Evolutionary conservation across 2,888 invertebrate genomes (phyloP).

Genomic region (Druceiella hillmani): DNA sequence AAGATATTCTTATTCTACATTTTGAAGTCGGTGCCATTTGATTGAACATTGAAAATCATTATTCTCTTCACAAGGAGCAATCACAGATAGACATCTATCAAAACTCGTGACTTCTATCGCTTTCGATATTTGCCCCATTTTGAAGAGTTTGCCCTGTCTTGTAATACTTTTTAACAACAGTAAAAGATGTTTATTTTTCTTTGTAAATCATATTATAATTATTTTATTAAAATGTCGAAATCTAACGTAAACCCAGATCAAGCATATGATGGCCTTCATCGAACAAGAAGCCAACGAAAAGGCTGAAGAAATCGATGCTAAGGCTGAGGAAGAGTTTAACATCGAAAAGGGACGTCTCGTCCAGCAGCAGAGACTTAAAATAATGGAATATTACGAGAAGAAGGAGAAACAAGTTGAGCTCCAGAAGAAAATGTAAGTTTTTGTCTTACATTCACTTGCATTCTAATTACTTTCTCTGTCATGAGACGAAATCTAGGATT

Average conservation of each 20-base stretch:
- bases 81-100: no score
- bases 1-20: no score
- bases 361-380: slow-evolving; percentile 97
- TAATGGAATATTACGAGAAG: slow-evolving; percentile 98
- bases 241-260: slow-evolving; percentile 68
- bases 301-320: slow-evolving; percentile 99
- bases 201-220: slow-evolving; percentile 15
- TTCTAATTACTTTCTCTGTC: no score
- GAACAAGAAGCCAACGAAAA: slow-evolving; percentile 99
- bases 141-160: no score
- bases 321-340: slow-evolving; percentile 99
- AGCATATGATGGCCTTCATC: slow-evolving; percentile 99
- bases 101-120: no score
- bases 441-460: slow-evolving; percentile 4
- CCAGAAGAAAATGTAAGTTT: slow-evolving; percentile 92
- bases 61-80: no score
- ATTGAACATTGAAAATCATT: no score
- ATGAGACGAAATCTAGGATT: no score
- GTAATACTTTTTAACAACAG: no score
- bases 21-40: no score
- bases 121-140: no score
- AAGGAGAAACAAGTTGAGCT: slow-evolving; percentile 99
- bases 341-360: slow-evolving; percentile 99
- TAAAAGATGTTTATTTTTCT: no score
- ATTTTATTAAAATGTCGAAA: slow-evolving; percentile 1